A percentile compares a stretch with the other conserved stretches of the same genome.
Conservation (phyloP, 2,888 invertebrate species). For the Anagyrus pseudococci region DNA sequence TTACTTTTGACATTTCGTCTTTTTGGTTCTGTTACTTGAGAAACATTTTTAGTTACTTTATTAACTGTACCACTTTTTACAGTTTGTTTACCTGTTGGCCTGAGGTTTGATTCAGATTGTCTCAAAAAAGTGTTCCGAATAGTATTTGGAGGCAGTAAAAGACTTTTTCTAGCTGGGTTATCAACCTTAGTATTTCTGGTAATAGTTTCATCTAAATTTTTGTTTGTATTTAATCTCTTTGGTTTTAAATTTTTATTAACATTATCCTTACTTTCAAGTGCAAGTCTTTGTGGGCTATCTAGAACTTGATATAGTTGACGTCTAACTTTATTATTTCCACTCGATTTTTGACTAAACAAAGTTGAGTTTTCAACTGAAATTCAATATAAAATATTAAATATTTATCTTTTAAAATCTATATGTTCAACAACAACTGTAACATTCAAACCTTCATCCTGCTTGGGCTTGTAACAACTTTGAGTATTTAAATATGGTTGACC, state of each 20-base stretch:
- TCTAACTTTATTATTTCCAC: constrained; percentile 29
- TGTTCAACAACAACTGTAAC: not conserved
- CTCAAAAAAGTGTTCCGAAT: constrained; percentile 36
- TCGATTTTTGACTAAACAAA: constrained; percentile 22
- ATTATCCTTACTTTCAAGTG: constrained; percentile 23
- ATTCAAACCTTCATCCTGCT: constrained; percentile 27
- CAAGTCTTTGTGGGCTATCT: constrained; percentile 25
- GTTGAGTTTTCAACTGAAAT: constrained; percentile 21
- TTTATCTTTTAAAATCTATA: not conserved
- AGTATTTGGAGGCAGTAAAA: constrained; percentile 39
- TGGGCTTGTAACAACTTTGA: constrained; percentile 32
- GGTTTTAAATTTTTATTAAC: constrained; percentile 1
- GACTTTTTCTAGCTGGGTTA: constrained; percentile 28
- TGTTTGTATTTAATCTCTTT: constrained; percentile 12
- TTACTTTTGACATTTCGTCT: not conserved
- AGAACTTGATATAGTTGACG: constrained; percentile 34
- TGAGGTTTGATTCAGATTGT: constrained; percentile 19
- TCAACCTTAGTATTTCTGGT: constrained; percentile 7
- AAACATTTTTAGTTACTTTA: constrained; percentile 7
- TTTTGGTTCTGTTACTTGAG: constrained; percentile 10
- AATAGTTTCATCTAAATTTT: constrained; percentile 12
- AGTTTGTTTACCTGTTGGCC: constrained; percentile 11
- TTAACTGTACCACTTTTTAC: constrained; percentile 6
- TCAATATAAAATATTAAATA: not conserved
- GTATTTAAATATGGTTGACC: constrained; percentile 28